A percentile compares a stretch with the other conserved stretches of the same genome.
Evolutionary conservation across 1,140 invertebrate genomes (phyloP).

Genomic region (Drosophila malerkotliana): DNA sequence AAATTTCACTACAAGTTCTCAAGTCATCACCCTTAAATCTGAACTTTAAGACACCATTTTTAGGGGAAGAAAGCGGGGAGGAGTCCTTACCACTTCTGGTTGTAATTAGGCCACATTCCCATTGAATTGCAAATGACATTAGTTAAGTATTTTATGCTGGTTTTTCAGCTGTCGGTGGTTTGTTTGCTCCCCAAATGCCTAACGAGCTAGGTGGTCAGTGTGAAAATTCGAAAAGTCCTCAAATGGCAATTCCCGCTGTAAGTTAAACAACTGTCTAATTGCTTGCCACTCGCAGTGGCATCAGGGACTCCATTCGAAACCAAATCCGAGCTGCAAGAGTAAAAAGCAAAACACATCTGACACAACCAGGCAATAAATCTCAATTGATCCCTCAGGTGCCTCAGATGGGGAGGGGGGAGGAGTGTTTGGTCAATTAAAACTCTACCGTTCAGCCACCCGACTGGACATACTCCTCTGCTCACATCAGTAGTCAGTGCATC

Average conservation of each 20-base stretch:
- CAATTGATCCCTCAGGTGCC: slow-evolving; percentile 72
- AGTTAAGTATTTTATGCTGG: slow-evolving; percentile 31
- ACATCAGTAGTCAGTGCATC: slow-evolving; percentile 23
- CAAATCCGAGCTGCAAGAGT: slow-evolving; percentile 1
- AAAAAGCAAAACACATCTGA: slow-evolving; percentile 47
- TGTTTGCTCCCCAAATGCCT: slow-evolving; percentile 21
- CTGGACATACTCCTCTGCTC: neutral
- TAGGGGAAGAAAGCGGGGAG: neutral
- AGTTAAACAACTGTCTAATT: slow-evolving; percentile 74
- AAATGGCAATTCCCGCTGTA: slow-evolving; percentile 27
- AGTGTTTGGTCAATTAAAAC: slow-evolving; percentile 73
- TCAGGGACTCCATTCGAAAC: slow-evolving; percentile 1
- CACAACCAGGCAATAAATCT: slow-evolving; percentile 74
- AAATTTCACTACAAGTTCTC: slow-evolving; percentile 19
- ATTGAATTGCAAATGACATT: slow-evolving; percentile 75
- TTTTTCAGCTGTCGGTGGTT: slow-evolving; percentile 24
- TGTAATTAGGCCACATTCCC: slow-evolving; percentile 61
- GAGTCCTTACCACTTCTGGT: slow-evolving; percentile 4
- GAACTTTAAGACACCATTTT: slow-evolving; percentile 1
- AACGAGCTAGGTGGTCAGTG: slow-evolving; percentile 18
- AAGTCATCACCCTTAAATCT: slow-evolving; percentile 1
- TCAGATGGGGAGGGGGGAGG: slow-evolving; percentile 38
- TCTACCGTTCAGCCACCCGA: slow-evolving; percentile 18
- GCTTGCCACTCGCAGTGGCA: slow-evolving; percentile 28
- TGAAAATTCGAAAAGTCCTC: neutral